Evolutionary conservation across 92 coral and sea anemone species (phyloP), one percentile per base, ranked within the genome.

Genomic region (Montipora capitata): DNA sequence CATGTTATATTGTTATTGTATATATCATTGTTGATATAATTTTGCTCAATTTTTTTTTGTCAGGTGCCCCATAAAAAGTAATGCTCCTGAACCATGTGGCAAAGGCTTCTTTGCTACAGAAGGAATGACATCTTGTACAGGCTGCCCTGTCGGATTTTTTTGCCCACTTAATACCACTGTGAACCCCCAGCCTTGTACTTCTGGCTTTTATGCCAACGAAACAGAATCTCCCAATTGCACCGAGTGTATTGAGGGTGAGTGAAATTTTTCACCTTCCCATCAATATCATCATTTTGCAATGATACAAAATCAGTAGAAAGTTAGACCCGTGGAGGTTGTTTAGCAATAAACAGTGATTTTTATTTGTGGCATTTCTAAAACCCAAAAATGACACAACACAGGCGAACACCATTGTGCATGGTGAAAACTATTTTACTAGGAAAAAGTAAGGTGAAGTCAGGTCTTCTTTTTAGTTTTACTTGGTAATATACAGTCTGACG

Each of bases 201-300:
- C 92, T 56, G 99, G 99, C 48, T 94, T 87, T 81, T 93, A 92
- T 79, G 99, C 99, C 8, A 91, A 94, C 72, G 91, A 88, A 39
- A 90, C 96, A 41, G 64, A 83, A 20, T 94, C 95, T 48, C 70
- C 71, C 20, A 85, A 72, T 43, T 98, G 99, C 78, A 83, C 66
- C 9, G 89, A 92, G 66, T 98, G 99, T 79, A 92, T 92, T 10
- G 88, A 98, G 83, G 99, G 99, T 97, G 86, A 7, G 79, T 3
- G 14, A 15, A 38, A 65, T 80, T 15, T 68, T 54, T 12, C 8
- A n/a, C 0, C 17, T n/a, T 13, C 13, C 54, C 11, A 14, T 27
- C 39, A 0, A 39, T 10, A 3, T 12, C 41, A 2, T 38, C 39
- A 48, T 48, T 48, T 48, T 48, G 52, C 10, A 10, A 48, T 48